Evolutionary conservation across 2,888 invertebrate genomes (phyloP), one percentile per base, ranked within the genome.

Genomic region (Tenthredo scrophulariae): DNA sequence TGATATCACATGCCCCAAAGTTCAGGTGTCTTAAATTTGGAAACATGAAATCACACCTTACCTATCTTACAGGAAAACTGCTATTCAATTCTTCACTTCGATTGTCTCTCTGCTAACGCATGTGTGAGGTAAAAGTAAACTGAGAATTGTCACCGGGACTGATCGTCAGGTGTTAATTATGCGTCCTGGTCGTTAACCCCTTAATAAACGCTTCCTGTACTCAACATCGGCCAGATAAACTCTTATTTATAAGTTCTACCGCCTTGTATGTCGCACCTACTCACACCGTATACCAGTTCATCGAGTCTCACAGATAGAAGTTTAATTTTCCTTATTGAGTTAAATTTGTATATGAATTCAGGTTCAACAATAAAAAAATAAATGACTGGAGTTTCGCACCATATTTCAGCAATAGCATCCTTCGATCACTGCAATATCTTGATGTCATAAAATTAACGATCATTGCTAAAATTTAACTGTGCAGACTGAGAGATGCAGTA

Each of bases 181-280:
- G n/a, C 72, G n/a, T 29, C 22, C n/a, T 43, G 43, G 72, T 72
- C 72, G 43, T 37, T 72, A 43, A 72, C 72, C 72, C 22, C 72
- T 72, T 72, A 40, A 67, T 67, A 67, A 33, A 2, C 15, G 33
- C 7, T 67, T 67, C 67, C 33, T 67, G 18, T 29, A 33, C 67
- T 33, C 26, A 26, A 62, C 13, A 10, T 62, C 22, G 26, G 5
- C 22, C 26, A 62, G 62, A 62, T 62, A 62, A 62, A 62, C 62
- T 62, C 62, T 62, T 62, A 62, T 62, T 62, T 26, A 62, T 62
- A 62, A 62, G 62, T 62, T 62, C 13, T 26, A 26, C 26, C 62
- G 62, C 62, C 54, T n/a, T 7, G 2, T 58, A 54, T 58, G 62
- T 22, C 62, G 62, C 22, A 62, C 62, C 62, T 62, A 26, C 13